phyloP scores from a whole-genome alignment of 2,888 invertebrate genomes.

The Emmelina monodactyla region DNA sequence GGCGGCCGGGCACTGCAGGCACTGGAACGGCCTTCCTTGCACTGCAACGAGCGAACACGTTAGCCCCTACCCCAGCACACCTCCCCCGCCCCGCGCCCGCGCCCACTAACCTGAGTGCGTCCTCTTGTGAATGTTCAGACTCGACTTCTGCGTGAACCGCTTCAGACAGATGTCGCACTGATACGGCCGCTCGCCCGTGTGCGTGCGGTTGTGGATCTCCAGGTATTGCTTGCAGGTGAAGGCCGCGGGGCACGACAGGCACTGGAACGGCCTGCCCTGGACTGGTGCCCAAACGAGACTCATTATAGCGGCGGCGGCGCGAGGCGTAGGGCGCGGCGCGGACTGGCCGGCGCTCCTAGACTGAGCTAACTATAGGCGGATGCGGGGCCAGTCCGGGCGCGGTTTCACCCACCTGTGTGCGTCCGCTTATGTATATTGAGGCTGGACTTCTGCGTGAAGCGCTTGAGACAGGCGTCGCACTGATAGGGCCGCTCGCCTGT shows the following conservation, averaged over 20 bases:
- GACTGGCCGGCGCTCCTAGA: slow-evolving; percentile 49
- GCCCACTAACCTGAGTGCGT: slow-evolving; percentile 71
- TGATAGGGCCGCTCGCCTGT: slow-evolving; percentile 71
- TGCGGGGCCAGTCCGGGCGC: slow-evolving; percentile 54
- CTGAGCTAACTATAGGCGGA: slow-evolving; percentile 24
- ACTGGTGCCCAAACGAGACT: slow-evolving; percentile 64
- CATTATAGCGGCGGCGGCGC: slow-evolving; percentile 59
- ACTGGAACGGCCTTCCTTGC: slow-evolving; percentile 68
- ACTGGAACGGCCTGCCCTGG: slow-evolving; percentile 68
- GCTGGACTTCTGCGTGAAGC: slow-evolving; percentile 84
- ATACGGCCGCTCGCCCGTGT: slow-evolving; percentile 66
- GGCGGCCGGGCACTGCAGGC: slow-evolving; percentile 66
- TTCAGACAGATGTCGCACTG: slow-evolving; percentile 81
- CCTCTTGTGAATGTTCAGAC: slow-evolving; percentile 82
- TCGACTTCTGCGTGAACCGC: slow-evolving; percentile 84
- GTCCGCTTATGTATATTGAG: slow-evolving; percentile 82
- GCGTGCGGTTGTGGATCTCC: slow-evolving; percentile 70
- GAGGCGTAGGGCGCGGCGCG: slow-evolving; percentile 53
- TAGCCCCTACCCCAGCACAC: slow-evolving; percentile 19
- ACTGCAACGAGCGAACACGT: slow-evolving; percentile 40
- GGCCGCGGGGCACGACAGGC: slow-evolving; percentile 67
- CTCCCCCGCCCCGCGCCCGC: slow-evolving; percentile 17
- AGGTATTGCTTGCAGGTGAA: slow-evolving; percentile 69
- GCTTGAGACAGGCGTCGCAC: slow-evolving; percentile 79
- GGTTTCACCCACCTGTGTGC: slow-evolving; percentile 70